A percentile compares a stretch with the other conserved stretches of the same genome.
Conservation (phyloP, 2,888 invertebrate species). For the Lochmaea capreae region DNA sequence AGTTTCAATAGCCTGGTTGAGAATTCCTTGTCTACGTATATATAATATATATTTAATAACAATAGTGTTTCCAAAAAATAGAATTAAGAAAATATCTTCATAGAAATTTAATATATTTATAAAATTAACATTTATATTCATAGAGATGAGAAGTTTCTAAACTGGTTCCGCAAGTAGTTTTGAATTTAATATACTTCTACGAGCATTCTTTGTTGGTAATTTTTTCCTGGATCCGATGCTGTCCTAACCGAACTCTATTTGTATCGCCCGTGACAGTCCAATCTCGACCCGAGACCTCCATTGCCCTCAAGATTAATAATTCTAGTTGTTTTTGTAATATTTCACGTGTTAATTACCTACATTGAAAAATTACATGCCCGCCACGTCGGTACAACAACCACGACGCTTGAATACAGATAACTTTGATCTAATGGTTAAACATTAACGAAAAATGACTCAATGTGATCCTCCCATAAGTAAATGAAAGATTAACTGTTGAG, state of each 20-base stretch:
- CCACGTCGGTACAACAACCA: conserved; percentile 7
- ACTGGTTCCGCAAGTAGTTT: no score
- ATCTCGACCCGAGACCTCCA: conserved; percentile 60
- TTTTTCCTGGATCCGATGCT: conserved; percentile 10
- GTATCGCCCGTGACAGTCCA: conserved; percentile 63
- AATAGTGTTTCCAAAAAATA: no score
- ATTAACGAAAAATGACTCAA: background rate
- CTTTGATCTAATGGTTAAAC: conserved; percentile 9
- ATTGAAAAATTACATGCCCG: conserved; percentile 54
- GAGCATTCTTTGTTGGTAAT: background rate
- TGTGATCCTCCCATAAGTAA: background rate
- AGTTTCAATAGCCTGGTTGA: no score
- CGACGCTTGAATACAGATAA: conserved; percentile 17
- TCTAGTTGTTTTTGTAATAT: conserved; percentile 65
- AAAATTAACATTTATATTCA: no score
- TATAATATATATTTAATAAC: no score
- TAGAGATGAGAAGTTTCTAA: no score
- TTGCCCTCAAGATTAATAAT: conserved; percentile 62
- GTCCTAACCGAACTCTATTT: conserved; percentile 58
- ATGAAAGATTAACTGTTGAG: background rate
- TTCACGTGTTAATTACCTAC: conserved; percentile 64
- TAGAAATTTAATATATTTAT: no score
- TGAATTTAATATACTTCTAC: no score
- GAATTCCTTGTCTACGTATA: no score
- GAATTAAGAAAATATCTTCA: no score